Evolutionary conservation across 2,797 vertebrate species (phyloP), one percentile per base, ranked within the genome.

Genomic region (Argyrosomus regius): DNA sequence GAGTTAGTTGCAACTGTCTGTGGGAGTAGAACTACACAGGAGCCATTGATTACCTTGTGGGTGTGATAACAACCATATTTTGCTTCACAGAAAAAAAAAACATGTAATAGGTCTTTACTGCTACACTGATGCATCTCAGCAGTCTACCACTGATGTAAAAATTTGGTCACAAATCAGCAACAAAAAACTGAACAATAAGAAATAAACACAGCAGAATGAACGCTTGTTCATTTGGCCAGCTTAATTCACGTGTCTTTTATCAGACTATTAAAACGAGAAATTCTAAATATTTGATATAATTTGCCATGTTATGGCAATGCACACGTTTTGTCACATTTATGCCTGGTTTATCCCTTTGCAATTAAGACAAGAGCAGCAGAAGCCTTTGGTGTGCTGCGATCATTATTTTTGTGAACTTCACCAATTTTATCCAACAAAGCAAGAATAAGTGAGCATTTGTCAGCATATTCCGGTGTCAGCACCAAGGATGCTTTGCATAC

Each of bases 31-130:
- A 75, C 81, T 72, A 78, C 8, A 50, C 86, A 82, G 75, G 60
- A 86, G 72, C 71, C 83, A 91, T 89, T 87, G 90, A 92, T 92
- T 84, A 85, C 59, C 74, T 64, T 3, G 87, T 88, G 82, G 88
- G 87, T 73, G 87, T 75, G 41, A 57, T 73, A 89, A 86, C 84
- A 84, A 81, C 62, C 71, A 84, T 69, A 80, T 80, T 85, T 71
- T 76, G 62, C 70, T 74, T 81, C 62, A 83, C 48, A 72, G 35
- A 39, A 39, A 39, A 9, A 71, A 48, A 20, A 49, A 64, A 39
- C 3, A 70, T 48, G 61, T 43, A 69, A 69, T 66, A 76, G 60
- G 48, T 48, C 60, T 66, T 50, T 58, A 58, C 52, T 58, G 72
- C 57, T 61, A 41, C 35, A 54, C 41, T 67, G 46, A 66, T 12